phyloP scores from a whole-genome alignment of 2,888 invertebrate species.

The Ditylenchus weischeri region DNA sequence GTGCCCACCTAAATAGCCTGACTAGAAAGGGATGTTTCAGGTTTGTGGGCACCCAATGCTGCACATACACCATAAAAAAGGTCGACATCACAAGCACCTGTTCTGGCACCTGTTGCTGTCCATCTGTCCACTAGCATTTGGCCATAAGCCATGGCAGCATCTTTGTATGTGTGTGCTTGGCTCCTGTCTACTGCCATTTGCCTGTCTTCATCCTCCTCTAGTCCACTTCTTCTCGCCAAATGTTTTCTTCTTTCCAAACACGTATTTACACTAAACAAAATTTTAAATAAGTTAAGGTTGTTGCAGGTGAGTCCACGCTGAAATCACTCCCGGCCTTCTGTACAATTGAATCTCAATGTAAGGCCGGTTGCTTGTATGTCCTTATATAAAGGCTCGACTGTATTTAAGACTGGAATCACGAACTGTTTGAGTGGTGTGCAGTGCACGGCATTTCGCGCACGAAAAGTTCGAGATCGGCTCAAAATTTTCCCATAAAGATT shows the following conservation, averaged over 20 bases:
- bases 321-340: too few species aligned
- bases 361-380: too few species aligned
- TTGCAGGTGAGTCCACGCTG: too few species aligned
- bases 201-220: background rate
- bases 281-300: background rate
- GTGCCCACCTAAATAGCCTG: conserved; percentile 1
- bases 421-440: too few species aligned
- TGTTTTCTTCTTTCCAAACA: background rate
- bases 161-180: background rate
- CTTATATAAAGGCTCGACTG: too few species aligned
- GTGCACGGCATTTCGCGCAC: too few species aligned
- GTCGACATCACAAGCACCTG: conserved; percentile 1
- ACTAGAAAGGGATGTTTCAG: conserved; percentile 1
- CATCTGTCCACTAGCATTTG: conserved; percentile 4
- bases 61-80: background rate
- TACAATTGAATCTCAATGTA: too few species aligned
- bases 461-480: too few species aligned
- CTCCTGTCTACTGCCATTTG: background rate
- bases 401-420: too few species aligned
- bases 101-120: background rate
- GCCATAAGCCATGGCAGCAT: conserved; percentile 7
- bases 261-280: conserved; percentile 1
- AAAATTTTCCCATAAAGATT: too few species aligned
- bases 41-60: conserved; percentile 9
- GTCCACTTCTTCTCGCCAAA: background rate